A percentile compares a stretch with the other conserved stretches of the same genome.
phyloP scores from a whole-genome alignment of 2,888 invertebrate genomes.

The Ferdinandea cuprea region DNA sequence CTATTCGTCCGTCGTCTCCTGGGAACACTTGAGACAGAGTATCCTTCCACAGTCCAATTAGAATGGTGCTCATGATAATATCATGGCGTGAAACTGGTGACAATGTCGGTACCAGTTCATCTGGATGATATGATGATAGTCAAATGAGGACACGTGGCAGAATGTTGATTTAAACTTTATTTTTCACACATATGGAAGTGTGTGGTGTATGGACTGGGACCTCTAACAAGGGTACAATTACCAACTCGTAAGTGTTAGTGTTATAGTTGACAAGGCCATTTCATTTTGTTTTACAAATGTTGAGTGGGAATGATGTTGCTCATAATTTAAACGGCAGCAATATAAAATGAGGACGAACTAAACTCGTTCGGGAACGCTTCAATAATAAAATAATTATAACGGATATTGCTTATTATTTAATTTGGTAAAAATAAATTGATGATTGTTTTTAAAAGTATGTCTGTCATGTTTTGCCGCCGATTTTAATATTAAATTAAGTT shows the following conservation, averaged over 20 bases:
- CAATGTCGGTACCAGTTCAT: background rate
- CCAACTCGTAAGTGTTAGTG: conserved; percentile 8
- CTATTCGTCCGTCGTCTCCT: conserved; percentile 4
- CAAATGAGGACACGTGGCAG: conserved; percentile 28
- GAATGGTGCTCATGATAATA: conserved; percentile 20
- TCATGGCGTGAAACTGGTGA: conserved; percentile 3
- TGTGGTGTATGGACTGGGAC: background rate
- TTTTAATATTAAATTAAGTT: no score
- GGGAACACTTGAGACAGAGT: conserved; percentile 14
- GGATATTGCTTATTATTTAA: no score
- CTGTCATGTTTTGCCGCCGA: no score
- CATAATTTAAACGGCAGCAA: background rate
- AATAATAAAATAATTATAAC: no score
- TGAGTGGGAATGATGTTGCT: conserved; percentile 24
- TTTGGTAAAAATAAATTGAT: no score
- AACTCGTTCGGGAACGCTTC: no score
- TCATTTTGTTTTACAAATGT: conserved; percentile 12
- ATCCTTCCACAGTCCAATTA: conserved; percentile 18
- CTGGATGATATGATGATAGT: conserved; percentile 34
- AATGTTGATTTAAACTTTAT: conserved; percentile 10
- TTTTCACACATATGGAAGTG: conserved; percentile 20
- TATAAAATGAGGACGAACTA: conserved; percentile 5
- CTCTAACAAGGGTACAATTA: conserved; percentile 40
- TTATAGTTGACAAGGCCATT: conserved; percentile 11
- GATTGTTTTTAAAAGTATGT: no score